Conservation (phyloP, 2,797 vertebrate species). For the Periparus ater region DNA sequence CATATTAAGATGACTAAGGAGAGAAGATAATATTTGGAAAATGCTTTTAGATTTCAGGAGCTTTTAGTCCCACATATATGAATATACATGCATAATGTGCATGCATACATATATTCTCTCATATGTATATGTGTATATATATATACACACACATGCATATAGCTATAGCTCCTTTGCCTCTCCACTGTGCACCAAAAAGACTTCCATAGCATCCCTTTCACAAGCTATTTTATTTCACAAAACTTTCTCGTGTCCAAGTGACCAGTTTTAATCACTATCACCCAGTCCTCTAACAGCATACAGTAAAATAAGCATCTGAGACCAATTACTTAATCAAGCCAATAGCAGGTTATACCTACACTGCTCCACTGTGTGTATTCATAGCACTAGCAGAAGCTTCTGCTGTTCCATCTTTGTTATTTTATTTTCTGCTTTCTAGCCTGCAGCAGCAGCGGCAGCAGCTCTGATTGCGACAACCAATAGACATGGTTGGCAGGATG, state of each 20-base stretch:
- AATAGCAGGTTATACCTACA: background rate
- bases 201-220: background rate
- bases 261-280: conserved; percentile 15
- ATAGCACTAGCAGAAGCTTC: background rate
- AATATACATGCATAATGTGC: background rate
- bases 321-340: conserved; percentile 3
- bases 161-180: background rate
- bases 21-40: background rate
- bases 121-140: background rate
- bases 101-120: background rate
- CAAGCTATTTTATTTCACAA: conserved; percentile 6
- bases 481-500: conserved; percentile 35
- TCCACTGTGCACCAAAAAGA: background rate
- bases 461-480: conserved; percentile 41
- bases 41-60: conserved; percentile 2
- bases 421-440: conserved; percentile 42
- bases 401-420: background rate
- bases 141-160: background rate
- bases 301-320: background rate
- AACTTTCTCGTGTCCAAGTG: background rate
- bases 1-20: conserved; percentile 6
- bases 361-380: background rate
- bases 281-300: background rate
- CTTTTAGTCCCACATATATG: background rate
- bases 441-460: background rate